Evolutionary conservation across 2,113 vertebrate species (phyloP).

Genomic region (Corythornis madagascariensis): DNA sequence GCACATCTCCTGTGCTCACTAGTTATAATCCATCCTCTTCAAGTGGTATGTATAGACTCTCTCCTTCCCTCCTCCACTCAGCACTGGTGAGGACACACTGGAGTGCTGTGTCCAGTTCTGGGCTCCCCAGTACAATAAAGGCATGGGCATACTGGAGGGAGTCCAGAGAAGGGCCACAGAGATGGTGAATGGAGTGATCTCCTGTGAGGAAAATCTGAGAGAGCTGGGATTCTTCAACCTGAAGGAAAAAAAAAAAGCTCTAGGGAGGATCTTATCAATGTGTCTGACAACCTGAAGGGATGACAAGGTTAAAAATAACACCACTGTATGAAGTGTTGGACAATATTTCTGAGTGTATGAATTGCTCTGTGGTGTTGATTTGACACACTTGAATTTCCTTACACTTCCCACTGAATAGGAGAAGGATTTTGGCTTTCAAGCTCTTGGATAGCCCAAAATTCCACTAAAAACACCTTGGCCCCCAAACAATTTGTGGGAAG

Average conservation of each 20-base stretch:
- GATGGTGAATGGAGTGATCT: background rate
- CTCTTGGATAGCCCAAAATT: background rate
- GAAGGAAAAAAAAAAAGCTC: background rate
- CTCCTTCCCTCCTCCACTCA: background rate
- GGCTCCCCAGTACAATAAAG: background rate
- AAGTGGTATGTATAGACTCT: background rate
- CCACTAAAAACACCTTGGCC: background rate
- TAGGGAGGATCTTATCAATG: background rate
- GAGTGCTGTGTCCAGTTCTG: background rate
- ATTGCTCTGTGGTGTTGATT: background rate
- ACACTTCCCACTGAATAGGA: background rate
- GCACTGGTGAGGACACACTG: background rate
- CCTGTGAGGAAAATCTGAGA: background rate
- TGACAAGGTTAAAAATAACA: slow-evolving; percentile 34
- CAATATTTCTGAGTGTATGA: background rate
- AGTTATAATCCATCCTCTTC: background rate
- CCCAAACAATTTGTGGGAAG: background rate
- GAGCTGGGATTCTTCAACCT: background rate
- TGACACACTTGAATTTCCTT: background rate
- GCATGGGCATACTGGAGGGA: background rate
- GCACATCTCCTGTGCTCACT: background rate
- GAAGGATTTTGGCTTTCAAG: background rate
- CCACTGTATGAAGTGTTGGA: background rate
- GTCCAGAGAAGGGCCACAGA: background rate
- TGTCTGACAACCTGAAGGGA: background rate